Conservation (phyloP, 2,888 invertebrate species). For the Tinea semifulvella region DNA sequence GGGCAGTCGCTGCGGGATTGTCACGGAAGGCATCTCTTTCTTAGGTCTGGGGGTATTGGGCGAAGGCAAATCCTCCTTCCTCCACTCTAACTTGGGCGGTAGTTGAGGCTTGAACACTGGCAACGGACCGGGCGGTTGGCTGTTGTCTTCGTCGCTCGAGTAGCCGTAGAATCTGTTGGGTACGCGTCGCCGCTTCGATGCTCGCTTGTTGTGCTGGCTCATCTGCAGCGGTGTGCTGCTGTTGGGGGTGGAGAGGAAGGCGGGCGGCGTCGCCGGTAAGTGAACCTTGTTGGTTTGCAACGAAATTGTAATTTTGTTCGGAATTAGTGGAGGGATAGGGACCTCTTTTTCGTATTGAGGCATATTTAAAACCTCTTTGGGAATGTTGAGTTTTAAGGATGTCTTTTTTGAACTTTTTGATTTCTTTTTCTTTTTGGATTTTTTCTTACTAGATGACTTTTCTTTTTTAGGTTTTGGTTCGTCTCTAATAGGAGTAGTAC, state of each 20-base stretch:
- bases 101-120: slow-evolving; percentile 65
- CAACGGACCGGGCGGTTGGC: slow-evolving; percentile 52
- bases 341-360: slow-evolving; percentile 30
- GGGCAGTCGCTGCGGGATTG: slow-evolving; percentile 34
- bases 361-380: slow-evolving; percentile 53
- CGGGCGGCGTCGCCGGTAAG: slow-evolving; percentile 43
- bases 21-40: slow-evolving; percentile 30
- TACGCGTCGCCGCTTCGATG: slow-evolving; percentile 81
- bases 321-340: slow-evolving; percentile 30
- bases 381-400: slow-evolving; percentile 70
- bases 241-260: slow-evolving; percentile 22
- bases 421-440: slow-evolving; percentile 63
- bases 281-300: slow-evolving; percentile 61
- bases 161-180: slow-evolving; percentile 90
- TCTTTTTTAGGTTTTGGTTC: slow-evolving; percentile 42
- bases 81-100: slow-evolving; percentile 76
- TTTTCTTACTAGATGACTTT: slow-evolving; percentile 38
- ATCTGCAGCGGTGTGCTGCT: slow-evolving; percentile 18
- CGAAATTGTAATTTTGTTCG: slow-evolving; percentile 60
- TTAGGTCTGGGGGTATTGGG: slow-evolving; percentile 30
- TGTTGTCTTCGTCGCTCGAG: slow-evolving; percentile 82
- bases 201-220: slow-evolving; percentile 63
- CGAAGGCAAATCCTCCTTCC: slow-evolving; percentile 74
- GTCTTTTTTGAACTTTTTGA: slow-evolving; percentile 68
- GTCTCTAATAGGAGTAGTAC: slow-evolving; percentile 66